A percentile compares a stretch with the other conserved stretches of the same genome.
Evolutionary conservation across 2,113 vertebrate species (phyloP).

Genomic region (Albula glossodonta): DNA sequence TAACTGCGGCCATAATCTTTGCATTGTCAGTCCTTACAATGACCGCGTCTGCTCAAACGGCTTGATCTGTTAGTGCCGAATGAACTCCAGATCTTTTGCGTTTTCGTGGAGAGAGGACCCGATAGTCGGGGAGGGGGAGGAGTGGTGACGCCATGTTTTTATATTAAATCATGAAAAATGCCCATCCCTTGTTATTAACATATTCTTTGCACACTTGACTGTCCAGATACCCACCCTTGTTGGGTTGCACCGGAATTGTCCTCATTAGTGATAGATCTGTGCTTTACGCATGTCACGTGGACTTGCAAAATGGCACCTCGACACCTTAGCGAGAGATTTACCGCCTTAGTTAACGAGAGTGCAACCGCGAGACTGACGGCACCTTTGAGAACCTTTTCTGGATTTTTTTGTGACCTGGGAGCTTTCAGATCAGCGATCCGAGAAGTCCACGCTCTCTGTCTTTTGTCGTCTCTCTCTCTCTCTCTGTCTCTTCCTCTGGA

Average conservation of each 20-base stretch:
- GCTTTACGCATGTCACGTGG: background rate
- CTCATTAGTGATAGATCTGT: constrained; percentile 21
- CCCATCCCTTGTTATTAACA: background rate
- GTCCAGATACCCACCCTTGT: background rate
- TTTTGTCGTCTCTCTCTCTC: too few relatives aligned
- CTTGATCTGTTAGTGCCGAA: too few relatives aligned
- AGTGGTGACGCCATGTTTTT: too few relatives aligned
- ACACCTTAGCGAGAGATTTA: background rate
- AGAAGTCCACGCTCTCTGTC: background rate
- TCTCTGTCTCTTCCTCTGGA: background rate
- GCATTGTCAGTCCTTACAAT: too few relatives aligned
- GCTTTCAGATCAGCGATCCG: background rate
- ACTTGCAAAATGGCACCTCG: too few relatives aligned
- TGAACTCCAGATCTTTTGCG: too few relatives aligned
- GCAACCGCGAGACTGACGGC: background rate
- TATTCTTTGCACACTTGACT: background rate
- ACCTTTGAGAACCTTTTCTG: background rate
- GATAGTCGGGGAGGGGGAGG: too few relatives aligned
- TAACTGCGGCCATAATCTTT: too few relatives aligned
- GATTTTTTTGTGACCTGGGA: background rate
- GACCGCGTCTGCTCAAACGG: too few relatives aligned
- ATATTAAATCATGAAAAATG: too few relatives aligned
- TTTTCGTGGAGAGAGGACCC: too few relatives aligned
- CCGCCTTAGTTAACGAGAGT: background rate
- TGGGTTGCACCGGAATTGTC: constrained; percentile 4